Evolutionary conservation across 2,888 invertebrate species (phyloP), one percentile per base, ranked within the genome.

Genomic region (Eulithis prunata): DNA sequence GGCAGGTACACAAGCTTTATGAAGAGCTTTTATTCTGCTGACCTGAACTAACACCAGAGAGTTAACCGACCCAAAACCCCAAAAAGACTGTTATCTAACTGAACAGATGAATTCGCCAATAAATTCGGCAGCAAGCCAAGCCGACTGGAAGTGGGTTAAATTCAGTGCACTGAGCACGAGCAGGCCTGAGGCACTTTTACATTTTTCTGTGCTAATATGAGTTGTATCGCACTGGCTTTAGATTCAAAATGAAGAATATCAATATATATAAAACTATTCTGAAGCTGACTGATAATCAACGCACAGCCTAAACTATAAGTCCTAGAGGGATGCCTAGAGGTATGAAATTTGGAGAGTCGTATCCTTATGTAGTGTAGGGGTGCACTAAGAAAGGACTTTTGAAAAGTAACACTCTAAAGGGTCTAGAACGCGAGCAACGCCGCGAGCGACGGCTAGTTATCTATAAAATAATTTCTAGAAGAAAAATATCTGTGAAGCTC

Each of bases 41-140:
- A 60, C 53, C 47, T 28, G 38, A 55, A n/a, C n/a, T n/a, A n/a
- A 32, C 47, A 14, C 47, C 49, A 21, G 14, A 36, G 32, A 54
- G 32, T 46, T 12, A 46, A 56, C 51, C 47, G 46, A 41, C 56
- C 47, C 36, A 56, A 58, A 66, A 45, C 54, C 56, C 53, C 21
- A 21, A 51, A 46, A 57, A 68, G 64, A 54, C 45, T 41, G 59
- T 64, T 61, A 68, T 64, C 52, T 64, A 68, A 68, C 67, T 57
- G 64, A 56, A 60, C 64, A 64, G 67, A 68, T 68, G 67, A 64
- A 71, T 64, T 54, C 64, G 57, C 68, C 71, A 71, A 70, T 70
- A 73, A 68, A 71, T 71, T 70, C 66, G 68, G 67, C 64, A 70
- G 66, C 65, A 52, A 64, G 65, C 68, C 61, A 61, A 64, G 69